A percentile compares a stretch with the other conserved stretches of the same genome.
phyloP scores from a whole-genome alignment of 2,113 vertebrate species.

The Plotosus lineatus region DNA sequence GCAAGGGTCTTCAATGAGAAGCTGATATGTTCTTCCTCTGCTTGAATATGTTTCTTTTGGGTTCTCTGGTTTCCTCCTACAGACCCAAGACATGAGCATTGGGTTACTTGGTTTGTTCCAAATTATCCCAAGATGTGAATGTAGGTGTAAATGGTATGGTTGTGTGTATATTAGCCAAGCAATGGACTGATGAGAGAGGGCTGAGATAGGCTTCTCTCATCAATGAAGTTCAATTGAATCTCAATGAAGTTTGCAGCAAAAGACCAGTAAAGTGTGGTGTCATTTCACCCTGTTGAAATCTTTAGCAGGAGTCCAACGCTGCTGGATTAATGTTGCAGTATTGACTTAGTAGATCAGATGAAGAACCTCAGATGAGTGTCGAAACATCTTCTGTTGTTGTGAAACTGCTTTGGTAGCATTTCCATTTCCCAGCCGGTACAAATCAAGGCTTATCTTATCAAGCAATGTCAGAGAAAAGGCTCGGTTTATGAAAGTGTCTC shows the following conservation, averaged over 20 bases:
- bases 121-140: too few relatives aligned
- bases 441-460: neutral
- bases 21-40: too few relatives aligned
- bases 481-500: constrained; percentile 2
- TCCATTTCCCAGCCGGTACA: neutral
- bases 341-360: neutral
- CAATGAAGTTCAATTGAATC: neutral
- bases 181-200: too few relatives aligned
- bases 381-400: neutral
- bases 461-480: neutral
- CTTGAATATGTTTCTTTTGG: too few relatives aligned
- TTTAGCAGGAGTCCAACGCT: neutral
- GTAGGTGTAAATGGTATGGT: too few relatives aligned
- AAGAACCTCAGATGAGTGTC: neutral
- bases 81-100: too few relatives aligned
- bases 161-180: too few relatives aligned
- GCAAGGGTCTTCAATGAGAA: too few relatives aligned
- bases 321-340: neutral
- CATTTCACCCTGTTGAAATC: neutral
- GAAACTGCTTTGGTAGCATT: neutral
- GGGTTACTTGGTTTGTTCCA: too few relatives aligned
- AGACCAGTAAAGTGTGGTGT: neutral
- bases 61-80: too few relatives aligned
- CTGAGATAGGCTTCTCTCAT: too few relatives aligned
- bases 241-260: neutral